Base-by-base conservation (phyloP, 2,797 vertebrate genomes). In the Apodemus agrarius region DNA sequence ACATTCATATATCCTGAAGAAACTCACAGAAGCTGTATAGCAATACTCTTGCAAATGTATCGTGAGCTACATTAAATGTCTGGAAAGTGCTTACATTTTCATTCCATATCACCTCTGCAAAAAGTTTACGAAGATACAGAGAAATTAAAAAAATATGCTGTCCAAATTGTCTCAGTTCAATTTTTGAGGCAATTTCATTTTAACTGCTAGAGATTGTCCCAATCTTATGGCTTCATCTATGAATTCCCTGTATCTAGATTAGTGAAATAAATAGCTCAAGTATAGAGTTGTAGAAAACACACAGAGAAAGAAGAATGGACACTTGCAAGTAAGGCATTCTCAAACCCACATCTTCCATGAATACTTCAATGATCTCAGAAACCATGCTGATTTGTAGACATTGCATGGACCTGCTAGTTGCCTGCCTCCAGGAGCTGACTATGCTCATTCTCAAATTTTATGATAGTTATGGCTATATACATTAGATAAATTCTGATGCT, bases 41-140 rank as follows among this genome's bases (percentile, higher is more conserved):
- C 46, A 78, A 96, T 76, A 92, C 69, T 37, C 40, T 90, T 57
- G 61, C 49, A n/a, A 89, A 93, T 90, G 6, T 13, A 76, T 6
- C 8, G 5, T 74, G 43, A 34, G 9, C 3, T 13, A 49, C 52
- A 82, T 52, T 74, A 40, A 86, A 91, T 74, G 54, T 90, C 57
- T 81, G 37, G 65, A 86, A 91, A 90, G 72, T 43, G 31, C 54
- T 84, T 40, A 88, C 6, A 76, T 72, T 11, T 63, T 95, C 40
- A 82, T 67, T 37, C 43, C 22, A 52, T 59, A 61, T 43, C 21
- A 65, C 34, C 63, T 57, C 0, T 84, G n/a, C 13, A 22, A 83
- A 65, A 31, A 78, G 46, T 46, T 29, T 26, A 57, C 6, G 7
- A 54, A 29, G 13, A 49, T 80, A 29, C 19, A 75, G 13, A 37